phyloP scores from a whole-genome alignment of 2,797 vertebrate genomes.

The Acrocephalus scirpaceus region DNA sequence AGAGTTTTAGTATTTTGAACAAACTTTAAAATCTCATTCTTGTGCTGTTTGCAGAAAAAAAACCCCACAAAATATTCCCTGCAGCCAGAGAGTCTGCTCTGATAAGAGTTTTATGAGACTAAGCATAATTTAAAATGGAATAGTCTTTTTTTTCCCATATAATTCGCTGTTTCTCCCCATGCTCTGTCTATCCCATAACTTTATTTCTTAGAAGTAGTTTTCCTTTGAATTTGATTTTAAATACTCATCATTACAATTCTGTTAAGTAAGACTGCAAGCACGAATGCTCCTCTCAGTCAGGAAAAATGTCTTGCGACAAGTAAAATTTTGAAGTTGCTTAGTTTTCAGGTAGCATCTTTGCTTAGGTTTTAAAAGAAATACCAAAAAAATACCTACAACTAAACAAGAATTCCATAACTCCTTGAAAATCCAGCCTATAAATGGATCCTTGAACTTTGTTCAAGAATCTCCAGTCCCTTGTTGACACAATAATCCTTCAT shows the following conservation, averaged over 20 bases:
- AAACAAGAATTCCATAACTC: background rate
- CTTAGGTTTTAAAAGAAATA: background rate
- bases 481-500: background rate
- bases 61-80: background rate
- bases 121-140: constrained; percentile 61
- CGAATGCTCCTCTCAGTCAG: background rate
- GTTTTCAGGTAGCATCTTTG: background rate
- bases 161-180: constrained; percentile 9
- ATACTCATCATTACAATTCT: background rate
- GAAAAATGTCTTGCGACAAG: background rate
- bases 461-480: background rate
- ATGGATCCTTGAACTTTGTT: background rate
- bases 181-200: background rate
- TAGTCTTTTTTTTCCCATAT: background rate
- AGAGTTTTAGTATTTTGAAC: constrained; percentile 38
- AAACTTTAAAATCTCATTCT: constrained; percentile 42
- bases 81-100: constrained; percentile 48
- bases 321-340: background rate
- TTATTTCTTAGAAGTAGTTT: constrained; percentile 31
- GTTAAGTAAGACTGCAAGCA: background rate
- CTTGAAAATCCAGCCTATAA: background rate
- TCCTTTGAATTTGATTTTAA: constrained; percentile 23
- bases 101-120: constrained; percentile 54
- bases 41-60: constrained; percentile 2
- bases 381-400: background rate